Conservation (phyloP, 2,888 invertebrate species). For the Willowsia nigromaculata region DNA sequence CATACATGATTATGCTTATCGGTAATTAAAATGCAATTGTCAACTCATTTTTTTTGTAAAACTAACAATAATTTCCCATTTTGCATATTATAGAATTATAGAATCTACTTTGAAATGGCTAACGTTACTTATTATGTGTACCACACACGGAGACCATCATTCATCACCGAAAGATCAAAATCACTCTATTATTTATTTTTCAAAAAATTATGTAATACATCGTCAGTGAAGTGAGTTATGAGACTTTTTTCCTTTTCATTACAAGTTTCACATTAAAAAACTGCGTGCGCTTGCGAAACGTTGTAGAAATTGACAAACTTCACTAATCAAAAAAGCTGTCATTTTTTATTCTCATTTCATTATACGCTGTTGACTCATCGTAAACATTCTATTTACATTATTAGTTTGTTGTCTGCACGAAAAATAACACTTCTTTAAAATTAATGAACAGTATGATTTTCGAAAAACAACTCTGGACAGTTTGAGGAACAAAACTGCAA, state of each 20-base stretch:
- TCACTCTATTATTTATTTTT: not conserved
- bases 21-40: not conserved
- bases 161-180: slow-evolving; percentile 42
- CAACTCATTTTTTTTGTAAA: not conserved
- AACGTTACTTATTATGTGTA: slow-evolving; percentile 37
- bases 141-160: slow-evolving; percentile 50
- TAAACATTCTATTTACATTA: not conserved
- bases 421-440: not conserved
- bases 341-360: not conserved
- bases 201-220: no score
- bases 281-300: not conserved
- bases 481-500: slow-evolving; percentile 17
- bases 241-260: not conserved
- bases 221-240: not conserved
- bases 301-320: not conserved
- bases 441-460: slow-evolving; percentile 1
- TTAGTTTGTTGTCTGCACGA: not conserved
- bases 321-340: slow-evolving; percentile 3
- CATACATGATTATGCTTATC: not conserved
- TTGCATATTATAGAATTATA: no score
- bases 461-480: not conserved
- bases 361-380: slow-evolving; percentile 4
- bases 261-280: not conserved
- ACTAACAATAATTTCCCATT: not conserved
- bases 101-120: not conserved